Evolutionary conservation across 1,140 invertebrate species (phyloP).

Genomic region (Melanaphis sacchari): DNA sequence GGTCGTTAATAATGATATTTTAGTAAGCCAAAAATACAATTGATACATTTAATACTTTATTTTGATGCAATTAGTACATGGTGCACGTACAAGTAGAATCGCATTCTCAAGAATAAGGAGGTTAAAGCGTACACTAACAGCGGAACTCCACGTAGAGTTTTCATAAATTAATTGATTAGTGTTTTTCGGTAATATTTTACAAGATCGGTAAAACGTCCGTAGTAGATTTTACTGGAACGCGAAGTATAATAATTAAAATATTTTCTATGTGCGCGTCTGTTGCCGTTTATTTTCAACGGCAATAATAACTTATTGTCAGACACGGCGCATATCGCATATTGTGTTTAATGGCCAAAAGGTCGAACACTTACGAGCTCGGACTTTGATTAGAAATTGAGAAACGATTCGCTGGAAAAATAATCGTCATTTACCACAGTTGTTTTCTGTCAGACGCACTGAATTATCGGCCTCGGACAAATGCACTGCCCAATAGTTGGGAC

Average conservation of each 20-base stretch:
- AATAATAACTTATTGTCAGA: neutral
- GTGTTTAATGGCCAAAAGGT: neutral
- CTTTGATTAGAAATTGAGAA: slow-evolving; percentile 5
- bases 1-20: no score
- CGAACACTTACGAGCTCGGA: neutral
- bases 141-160: no score
- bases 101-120: no score
- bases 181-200: neutral
- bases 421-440: slow-evolving; percentile 6
- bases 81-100: no score
- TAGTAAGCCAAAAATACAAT: no score
- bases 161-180: no score
- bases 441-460: neutral
- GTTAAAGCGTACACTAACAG: no score
- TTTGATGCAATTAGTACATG: no score
- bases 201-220: neutral
- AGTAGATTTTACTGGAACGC: neutral
- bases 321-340: neutral
- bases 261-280: neutral
- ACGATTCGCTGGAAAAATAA: neutral
- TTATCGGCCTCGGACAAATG: neutral
- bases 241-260: neutral
- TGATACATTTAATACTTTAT: no score
- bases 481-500: neutral
- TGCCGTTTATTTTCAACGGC: neutral